Evolutionary conservation across 2,888 invertebrate genomes (phyloP), one percentile per base, ranked within the genome.

Genomic region (Drosophila paramelanica): DNA sequence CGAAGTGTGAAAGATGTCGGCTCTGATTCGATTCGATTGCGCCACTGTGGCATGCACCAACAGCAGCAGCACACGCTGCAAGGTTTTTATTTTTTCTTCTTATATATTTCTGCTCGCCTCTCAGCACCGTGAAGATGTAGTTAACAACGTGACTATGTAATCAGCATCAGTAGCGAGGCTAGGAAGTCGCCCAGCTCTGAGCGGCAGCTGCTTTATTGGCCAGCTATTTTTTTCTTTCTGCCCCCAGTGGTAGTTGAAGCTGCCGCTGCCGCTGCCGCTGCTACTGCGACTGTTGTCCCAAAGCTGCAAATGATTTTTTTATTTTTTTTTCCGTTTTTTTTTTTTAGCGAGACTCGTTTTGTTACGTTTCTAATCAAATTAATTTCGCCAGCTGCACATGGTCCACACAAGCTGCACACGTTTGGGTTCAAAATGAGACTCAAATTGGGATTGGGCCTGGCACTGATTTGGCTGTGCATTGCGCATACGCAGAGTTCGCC

Each of bases 81-180:
- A 84, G 78, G 75, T 81, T 72, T 68, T 58, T 61, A 39, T 41
- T 11, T 7, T 31, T 64, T 42, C n/a, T n/a, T 11, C 17, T 17
- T 17, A 17, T 14, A 45, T 3, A 23, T 25, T n/a, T 55, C 23
- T 33, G 25, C 33, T 49, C 20, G 42, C 49, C 73, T 61, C 59
- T 68, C 78, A 64, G 65, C 85, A 87, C 81, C 85, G 80, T 85
- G 82, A 86, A 88, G 86, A 89, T 87, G 88, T 85, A 83, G 86
- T 88, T 88, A 88, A 79, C 83, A 89, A 86, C 89, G 87, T 87
- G 87, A 89, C 88, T 86, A 72, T 83, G 86, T 79, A 89, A 87
- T 88, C 83, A 86, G 70, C 70, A 64, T 68, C 73, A 51, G 62
- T 55, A 60, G 50, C 69, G 47, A 27, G 81, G 75, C 86, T 69